Percentiles rank a stretch among this genome's conserved stretches.
Evolutionary conservation across 1,140 invertebrate genomes (phyloP).

Genomic region (Pogonus chalceus): DNA sequence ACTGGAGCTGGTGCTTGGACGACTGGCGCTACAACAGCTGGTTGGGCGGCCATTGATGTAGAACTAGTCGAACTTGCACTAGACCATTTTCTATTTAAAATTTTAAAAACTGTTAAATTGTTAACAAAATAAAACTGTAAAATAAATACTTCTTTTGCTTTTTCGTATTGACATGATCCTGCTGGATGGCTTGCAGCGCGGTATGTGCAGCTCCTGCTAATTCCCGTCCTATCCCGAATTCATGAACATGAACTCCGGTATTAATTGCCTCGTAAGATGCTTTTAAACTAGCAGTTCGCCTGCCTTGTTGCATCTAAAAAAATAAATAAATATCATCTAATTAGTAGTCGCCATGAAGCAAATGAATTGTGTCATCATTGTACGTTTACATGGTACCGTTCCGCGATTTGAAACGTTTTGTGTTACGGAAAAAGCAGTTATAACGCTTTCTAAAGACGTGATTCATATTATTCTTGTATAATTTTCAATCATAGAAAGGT

Average conservation of each 20-base stretch:
- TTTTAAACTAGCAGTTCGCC: slow-evolving; percentile 87
- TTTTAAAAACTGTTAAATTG: background rate
- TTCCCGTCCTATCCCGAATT: slow-evolving; percentile 49
- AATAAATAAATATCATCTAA: slow-evolving; percentile 11
- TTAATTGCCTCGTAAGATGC: slow-evolving; percentile 86
- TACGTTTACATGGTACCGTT: no score
- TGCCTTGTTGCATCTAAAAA: slow-evolving; percentile 78
- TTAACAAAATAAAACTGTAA: background rate
- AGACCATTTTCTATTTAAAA: slow-evolving; percentile 19
- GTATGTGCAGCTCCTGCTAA: slow-evolving; percentile 68
- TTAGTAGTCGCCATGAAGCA: background rate
- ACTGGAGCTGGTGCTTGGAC: slow-evolving; percentile 19
- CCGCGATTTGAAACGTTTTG: no score
- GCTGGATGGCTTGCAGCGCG: slow-evolving; percentile 63
- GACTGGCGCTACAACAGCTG: slow-evolving; percentile 15
- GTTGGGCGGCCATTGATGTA: slow-evolving; percentile 18
- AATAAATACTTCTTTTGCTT: slow-evolving; percentile 53
- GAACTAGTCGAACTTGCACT: slow-evolving; percentile 16
- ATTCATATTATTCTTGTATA: no score
- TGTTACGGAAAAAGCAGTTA: background rate
- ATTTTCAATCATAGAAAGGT: no score
- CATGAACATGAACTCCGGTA: slow-evolving; percentile 44
- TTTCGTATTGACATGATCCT: slow-evolving; percentile 43
- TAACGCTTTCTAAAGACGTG: no score
- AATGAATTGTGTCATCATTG: background rate